These are phyloP conservation scores for Sebastes itinus DNA, from an alignment of 2,797 vertebrate genomes.

Conservation along the genomic window DNA sequence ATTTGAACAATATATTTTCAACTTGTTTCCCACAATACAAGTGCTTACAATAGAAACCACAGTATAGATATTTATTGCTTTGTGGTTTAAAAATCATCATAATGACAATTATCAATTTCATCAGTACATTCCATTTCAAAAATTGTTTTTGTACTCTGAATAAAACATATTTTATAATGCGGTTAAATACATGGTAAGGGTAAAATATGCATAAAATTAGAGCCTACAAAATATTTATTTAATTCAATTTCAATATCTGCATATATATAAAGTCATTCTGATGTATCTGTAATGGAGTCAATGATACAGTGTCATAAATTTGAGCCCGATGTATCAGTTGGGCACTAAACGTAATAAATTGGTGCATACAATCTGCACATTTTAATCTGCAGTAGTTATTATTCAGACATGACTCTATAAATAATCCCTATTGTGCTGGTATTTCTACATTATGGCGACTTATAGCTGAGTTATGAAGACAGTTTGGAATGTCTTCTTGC, in stretches of 20 bases:
- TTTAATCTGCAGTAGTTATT: not conserved
- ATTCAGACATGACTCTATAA: not conserved
- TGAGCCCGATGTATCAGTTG: not conserved
- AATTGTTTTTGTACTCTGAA: not conserved
- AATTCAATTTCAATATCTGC: not conserved
- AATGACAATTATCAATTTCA: not conserved
- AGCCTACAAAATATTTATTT: not conserved
- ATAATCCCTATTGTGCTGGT: not conserved
- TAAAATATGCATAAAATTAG: not conserved
- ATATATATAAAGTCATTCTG: not conserved
- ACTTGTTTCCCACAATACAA: no score
- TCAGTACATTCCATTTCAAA: not conserved
- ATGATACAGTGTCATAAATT: not conserved
- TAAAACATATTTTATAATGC: not conserved
- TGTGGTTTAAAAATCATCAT: no score
- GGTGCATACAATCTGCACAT: not conserved
- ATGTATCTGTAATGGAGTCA: not conserved
- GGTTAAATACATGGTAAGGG: not conserved
- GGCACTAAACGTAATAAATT: no score
- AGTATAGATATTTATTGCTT: no score
- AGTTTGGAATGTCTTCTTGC: not conserved
- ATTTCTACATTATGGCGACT: not conserved
- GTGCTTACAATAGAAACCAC: no score
- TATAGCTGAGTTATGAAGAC: not conserved
- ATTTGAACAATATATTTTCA: no score